Evolutionary conservation across 2,888 invertebrate genomes (phyloP).

Genomic region (Agrochola circellaris): DNA sequence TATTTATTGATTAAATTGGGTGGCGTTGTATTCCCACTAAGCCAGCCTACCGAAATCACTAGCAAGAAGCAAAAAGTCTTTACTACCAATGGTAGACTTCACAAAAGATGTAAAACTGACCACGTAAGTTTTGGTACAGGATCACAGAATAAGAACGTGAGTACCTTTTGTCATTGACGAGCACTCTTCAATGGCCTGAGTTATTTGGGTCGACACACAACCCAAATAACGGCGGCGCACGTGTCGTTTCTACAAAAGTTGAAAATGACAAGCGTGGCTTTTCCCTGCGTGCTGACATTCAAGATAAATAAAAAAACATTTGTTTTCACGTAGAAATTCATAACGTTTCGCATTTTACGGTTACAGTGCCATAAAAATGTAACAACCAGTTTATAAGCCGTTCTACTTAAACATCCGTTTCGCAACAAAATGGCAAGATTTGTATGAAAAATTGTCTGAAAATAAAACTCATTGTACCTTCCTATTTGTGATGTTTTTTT

Average conservation of each 20-base stretch:
- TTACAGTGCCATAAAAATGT: slow-evolving; percentile 42
- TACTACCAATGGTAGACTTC: background rate
- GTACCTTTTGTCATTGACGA: slow-evolving; percentile 27
- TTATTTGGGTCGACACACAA: slow-evolving; percentile 45
- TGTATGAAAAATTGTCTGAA: background rate
- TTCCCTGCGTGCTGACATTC: slow-evolving; percentile 7
- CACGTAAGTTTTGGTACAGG: slow-evolving; percentile 1
- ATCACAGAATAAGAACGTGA: background rate
- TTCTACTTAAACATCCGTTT: slow-evolving; percentile 15
- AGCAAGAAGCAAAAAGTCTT: background rate
- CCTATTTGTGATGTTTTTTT: background rate
- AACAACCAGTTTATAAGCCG: slow-evolving; percentile 31
- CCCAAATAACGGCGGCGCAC: slow-evolving; percentile 31
- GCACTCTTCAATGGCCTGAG: slow-evolving; percentile 36
- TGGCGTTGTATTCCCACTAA: background rate
- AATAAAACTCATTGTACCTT: slow-evolving; percentile 2
- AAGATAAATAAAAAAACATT: slow-evolving; percentile 26
- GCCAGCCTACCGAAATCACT: background rate
- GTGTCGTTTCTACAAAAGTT: slow-evolving; percentile 28
- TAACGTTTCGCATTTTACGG: slow-evolving; percentile 37
- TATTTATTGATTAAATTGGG: slow-evolving; percentile 41
- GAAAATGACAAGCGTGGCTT: slow-evolving; percentile 39
- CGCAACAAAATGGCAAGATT: slow-evolving; percentile 13
- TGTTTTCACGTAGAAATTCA: slow-evolving; percentile 37
- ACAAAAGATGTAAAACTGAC: slow-evolving; percentile 1